Base-by-base conservation (phyloP, 1,140 invertebrate genomes). In the Brachionus koreanus region DNA sequence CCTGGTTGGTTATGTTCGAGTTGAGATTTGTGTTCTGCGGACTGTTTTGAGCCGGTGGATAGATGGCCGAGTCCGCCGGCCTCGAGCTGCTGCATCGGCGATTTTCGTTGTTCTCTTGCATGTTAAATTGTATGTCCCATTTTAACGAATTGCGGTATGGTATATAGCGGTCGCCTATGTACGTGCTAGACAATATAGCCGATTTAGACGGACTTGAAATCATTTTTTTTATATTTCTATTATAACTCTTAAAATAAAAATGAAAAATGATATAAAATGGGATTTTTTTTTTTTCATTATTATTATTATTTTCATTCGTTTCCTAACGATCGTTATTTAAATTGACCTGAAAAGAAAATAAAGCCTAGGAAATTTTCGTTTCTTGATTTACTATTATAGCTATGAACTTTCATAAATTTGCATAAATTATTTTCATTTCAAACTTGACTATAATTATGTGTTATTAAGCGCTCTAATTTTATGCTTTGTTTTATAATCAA, bases 51-150 rank as follows among this genome's bases (percentile, higher is more conserved):
- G 65, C 6, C 7, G 65, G 33, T 39, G 29, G 37, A 39, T 69
- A 69, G 12, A 7, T 69, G 33, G 65, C 5, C 7, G 35, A 13
- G 16, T 69, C 65, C 16, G 16, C 23, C 0, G 65, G 65, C 16
- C 65, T 43, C 10, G 43, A 23, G 29, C 10, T 61, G 0, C 13
- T 1, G 10, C n/a, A 57, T 0, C 76, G 49, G 4, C 61, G 46
- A 39, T 79, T 65, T 19, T 65, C 76, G 23, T 79, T 57, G 43
- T 74, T 74, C 69, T 79, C 76, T 9, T 65, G 33, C 37, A 79
- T 57, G 33, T 79, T 79, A 42, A 79, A 79, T 65, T 79, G 76
- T 10, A 79, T 79, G 29, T 79, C 76, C 76, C 76, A 79, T 57
- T 79, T 79, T 12, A 42, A 49, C 13, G 33, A 39, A 19, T 79